phyloP scores from a whole-genome alignment of 2,888 invertebrate species.

The Apodemia duryi region DNA sequence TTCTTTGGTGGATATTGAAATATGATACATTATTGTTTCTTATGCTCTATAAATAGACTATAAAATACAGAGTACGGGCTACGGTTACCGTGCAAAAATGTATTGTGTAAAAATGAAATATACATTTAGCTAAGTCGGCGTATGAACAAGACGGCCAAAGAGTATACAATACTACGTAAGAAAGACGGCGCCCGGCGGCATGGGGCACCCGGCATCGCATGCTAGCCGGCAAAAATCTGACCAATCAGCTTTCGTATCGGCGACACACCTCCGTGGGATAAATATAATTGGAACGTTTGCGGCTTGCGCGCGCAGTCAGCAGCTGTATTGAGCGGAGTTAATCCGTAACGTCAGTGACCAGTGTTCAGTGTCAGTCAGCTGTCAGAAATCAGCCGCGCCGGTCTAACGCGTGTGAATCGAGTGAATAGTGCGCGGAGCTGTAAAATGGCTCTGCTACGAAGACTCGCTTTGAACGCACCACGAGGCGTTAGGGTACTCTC shows the following conservation, averaged over 20 bases:
- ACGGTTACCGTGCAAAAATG: too few relatives aligned
- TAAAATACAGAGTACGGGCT: too few relatives aligned
- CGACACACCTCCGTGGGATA: conserved; percentile 73
- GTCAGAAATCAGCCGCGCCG: conserved; percentile 55
- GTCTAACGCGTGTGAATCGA: conserved; percentile 54
- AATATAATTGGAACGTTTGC: conserved; percentile 67
- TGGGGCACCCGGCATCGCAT: conserved; percentile 23
- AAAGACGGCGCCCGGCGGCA: too few relatives aligned
- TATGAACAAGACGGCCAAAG: too few relatives aligned
- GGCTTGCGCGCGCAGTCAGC: conserved; percentile 66
- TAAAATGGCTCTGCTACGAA: conserved; percentile 68
- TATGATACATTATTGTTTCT: too few relatives aligned
- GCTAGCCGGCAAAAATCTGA: conserved; percentile 37
- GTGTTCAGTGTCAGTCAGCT: conserved; percentile 40
- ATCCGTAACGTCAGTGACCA: conserved; percentile 54
- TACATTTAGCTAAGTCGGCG: too few relatives aligned
- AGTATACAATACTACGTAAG: too few relatives aligned
- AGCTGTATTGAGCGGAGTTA: conserved; percentile 56
- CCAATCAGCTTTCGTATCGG: conserved; percentile 50
- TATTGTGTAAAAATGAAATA: too few relatives aligned
- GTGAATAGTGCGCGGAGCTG: conserved; percentile 51
- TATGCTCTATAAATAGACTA: too few relatives aligned
- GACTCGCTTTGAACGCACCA: conserved; percentile 59
- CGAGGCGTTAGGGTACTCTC: conserved; percentile 55
- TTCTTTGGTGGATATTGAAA: too few relatives aligned